These are phyloP conservation scores for Drosophila phalerata DNA, from an alignment of 2,888 invertebrate genomes.

Conservation along the genomic window DNA sequence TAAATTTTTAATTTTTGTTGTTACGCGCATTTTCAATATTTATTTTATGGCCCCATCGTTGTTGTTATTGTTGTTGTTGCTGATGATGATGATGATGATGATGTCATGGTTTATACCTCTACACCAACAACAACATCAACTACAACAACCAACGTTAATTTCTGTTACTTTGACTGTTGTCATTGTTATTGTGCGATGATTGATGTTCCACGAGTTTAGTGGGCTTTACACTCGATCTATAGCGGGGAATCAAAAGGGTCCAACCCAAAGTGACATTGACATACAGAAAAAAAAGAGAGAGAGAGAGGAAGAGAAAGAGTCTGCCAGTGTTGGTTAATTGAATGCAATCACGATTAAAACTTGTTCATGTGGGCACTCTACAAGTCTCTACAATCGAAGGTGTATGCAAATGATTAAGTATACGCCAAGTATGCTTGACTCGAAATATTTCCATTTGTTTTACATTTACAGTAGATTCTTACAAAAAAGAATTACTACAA, in stretches of 20 bases:
- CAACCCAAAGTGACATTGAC: slow-evolving; percentile 26
- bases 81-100: slow-evolving; percentile 55
- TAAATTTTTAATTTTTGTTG: slow-evolving; percentile 39
- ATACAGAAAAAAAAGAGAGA: neutral
- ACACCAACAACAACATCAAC: slow-evolving; percentile 7
- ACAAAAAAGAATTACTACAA: too few relatives aligned
- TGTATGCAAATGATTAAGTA: slow-evolving; percentile 26
- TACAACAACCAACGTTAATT: slow-evolving; percentile 18
- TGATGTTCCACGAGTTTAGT: slow-evolving; percentile 58
- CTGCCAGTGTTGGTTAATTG: slow-evolving; percentile 16
- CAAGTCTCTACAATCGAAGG: neutral
- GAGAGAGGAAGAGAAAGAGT: neutral
- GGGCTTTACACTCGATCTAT: slow-evolving; percentile 43
- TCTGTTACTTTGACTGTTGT: slow-evolving; percentile 17
- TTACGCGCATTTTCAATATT: slow-evolving; percentile 68
- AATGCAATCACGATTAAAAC: slow-evolving; percentile 3
- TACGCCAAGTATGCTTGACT: slow-evolving; percentile 23
- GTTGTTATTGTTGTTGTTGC: slow-evolving; percentile 7
- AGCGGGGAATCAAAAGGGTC: slow-evolving; percentile 26
- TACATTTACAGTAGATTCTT: slow-evolving; percentile 5
- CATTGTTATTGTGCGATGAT: slow-evolving; percentile 48
- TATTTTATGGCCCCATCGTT: slow-evolving; percentile 40
- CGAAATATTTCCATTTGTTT: neutral
- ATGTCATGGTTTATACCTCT: slow-evolving; percentile 61
- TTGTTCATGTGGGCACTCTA: slow-evolving; percentile 2